A percentile compares a stretch with the other conserved stretches of the same genome.
phyloP scores from a whole-genome alignment of 2,113 vertebrate species.

The Syrmaticus mikado region DNA sequence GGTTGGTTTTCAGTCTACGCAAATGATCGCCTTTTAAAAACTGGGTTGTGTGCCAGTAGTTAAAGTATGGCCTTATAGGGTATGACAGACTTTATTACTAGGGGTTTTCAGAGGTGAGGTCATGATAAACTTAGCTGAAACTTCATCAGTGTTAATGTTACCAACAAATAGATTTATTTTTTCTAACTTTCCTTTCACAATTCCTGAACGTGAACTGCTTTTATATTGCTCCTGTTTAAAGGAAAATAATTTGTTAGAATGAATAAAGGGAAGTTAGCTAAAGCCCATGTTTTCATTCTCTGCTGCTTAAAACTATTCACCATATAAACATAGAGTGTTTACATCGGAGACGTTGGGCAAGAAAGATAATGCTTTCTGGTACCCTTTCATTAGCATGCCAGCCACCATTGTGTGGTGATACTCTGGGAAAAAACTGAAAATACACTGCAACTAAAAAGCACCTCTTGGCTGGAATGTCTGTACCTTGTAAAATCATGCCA shows the following conservation, averaged over 20 bases:
- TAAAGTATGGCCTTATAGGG: conserved; percentile 81
- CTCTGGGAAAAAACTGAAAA: background rate
- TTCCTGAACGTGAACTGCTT: background rate
- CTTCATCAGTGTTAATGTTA: conserved; percentile 14
- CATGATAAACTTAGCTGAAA: conserved; percentile 63
- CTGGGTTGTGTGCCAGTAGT: conserved; percentile 68
- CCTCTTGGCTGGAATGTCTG: background rate
- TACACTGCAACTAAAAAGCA: background rate
- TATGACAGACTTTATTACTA: conserved; percentile 59
- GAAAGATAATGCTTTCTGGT: background rate
- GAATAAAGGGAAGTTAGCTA: conserved; percentile 9
- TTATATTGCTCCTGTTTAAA: background rate
- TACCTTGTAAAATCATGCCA: background rate
- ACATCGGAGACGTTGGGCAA: background rate
- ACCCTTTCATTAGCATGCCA: background rate
- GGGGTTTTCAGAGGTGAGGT: conserved; percentile 73
- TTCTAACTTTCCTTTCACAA: background rate
- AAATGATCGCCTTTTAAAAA: conserved; percentile 71
- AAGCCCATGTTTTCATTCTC: conserved; percentile 2
- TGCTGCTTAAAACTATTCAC: conserved; percentile 2
- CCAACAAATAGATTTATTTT: conserved; percentile 59
- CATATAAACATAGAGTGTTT: conserved; percentile 20
- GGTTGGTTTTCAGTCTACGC: conserved; percentile 75
- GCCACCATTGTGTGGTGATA: background rate
- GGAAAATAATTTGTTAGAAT: conserved; percentile 5